A percentile compares a stretch with the other conserved stretches of the same genome.
Evolutionary conservation across 2,113 vertebrate genomes (phyloP).

Genomic region (Pithys albifrons): DNA sequence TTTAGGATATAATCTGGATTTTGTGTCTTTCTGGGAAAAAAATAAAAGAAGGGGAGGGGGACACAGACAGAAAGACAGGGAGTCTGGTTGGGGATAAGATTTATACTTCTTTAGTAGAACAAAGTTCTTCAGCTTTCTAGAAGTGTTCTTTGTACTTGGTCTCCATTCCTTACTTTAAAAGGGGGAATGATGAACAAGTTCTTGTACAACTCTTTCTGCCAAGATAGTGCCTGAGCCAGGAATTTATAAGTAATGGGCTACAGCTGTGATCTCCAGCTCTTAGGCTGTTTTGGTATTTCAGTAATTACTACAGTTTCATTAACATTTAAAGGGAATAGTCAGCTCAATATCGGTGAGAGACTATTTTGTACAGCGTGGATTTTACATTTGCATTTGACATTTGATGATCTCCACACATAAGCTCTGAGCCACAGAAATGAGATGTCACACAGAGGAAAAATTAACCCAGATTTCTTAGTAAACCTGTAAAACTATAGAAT

Average conservation of each 20-base stretch:
- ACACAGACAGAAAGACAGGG: neutral
- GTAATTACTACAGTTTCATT: conserved; percentile 83
- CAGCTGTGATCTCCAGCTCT: conserved; percentile 79
- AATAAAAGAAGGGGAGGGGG: accelerated
- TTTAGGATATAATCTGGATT: neutral
- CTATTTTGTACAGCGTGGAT: conserved; percentile 67
- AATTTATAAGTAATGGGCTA: conserved; percentile 76
- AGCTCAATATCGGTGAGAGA: conserved; percentile 74
- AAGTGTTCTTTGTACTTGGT: conserved; percentile 37
- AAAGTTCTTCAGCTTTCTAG: conserved; percentile 12
- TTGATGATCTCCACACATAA: conserved; percentile 76
- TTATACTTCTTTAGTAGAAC: neutral
- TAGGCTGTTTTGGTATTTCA: conserved; percentile 77
- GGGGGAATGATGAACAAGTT: conserved; percentile 61
- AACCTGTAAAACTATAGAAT: conserved; percentile 53
- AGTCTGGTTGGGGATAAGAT: neutral
- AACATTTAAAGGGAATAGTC: conserved; percentile 81
- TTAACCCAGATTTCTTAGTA: conserved; percentile 67
- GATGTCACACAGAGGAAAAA: conserved; percentile 69
- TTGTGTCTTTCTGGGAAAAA: neutral
- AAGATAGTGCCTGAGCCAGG: conserved; percentile 57
- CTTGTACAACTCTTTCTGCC: conserved; percentile 60
- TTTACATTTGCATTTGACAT: conserved; percentile 83
- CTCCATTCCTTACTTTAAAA: conserved; percentile 37
- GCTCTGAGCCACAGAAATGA: conserved; percentile 69